phyloP scores from a whole-genome alignment of 2,113 vertebrate species.

The Capricornis sumatraensis region DNA sequence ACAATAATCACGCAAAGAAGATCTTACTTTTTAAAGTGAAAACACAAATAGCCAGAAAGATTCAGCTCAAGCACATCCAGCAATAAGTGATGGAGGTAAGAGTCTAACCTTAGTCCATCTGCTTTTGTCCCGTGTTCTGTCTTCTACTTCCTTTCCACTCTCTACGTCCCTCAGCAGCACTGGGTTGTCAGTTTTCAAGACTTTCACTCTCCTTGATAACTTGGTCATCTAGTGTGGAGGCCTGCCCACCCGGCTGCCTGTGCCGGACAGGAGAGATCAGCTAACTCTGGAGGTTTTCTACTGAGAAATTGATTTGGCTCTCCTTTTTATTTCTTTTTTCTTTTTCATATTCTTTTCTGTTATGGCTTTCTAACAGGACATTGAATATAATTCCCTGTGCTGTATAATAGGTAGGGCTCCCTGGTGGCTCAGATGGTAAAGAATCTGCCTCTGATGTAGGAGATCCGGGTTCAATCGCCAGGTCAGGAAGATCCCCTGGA shows the following conservation, averaged over 20 bases:
- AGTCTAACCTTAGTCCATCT: neutral
- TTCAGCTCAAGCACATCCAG: neutral
- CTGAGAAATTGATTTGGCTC: neutral
- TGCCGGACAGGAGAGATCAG: rapidly evolving
- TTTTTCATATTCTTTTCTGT: neutral
- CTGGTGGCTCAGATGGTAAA: neutral
- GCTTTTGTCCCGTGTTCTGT: neutral
- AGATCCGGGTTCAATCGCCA: neutral
- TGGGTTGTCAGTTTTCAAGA: neutral
- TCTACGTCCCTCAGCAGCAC: neutral
- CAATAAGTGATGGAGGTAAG: neutral
- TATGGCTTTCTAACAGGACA: neutral
- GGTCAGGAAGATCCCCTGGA: neutral
- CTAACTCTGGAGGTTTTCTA: neutral
- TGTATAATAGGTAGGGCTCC: neutral
- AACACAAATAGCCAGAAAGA: neutral
- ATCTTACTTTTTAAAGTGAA: neutral
- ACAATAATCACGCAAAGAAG: neutral
- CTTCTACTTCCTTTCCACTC: neutral
- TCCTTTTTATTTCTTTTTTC: neutral
- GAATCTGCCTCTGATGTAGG: neutral
- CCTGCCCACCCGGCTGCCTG: neutral
- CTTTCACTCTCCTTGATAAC: neutral
- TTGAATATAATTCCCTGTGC: neutral
- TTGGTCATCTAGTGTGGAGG: neutral